Percentiles rank a stretch among this genome's conserved stretches.
phyloP scores from a whole-genome alignment of 2,888 invertebrate genomes.

The Venusia cambrica region DNA sequence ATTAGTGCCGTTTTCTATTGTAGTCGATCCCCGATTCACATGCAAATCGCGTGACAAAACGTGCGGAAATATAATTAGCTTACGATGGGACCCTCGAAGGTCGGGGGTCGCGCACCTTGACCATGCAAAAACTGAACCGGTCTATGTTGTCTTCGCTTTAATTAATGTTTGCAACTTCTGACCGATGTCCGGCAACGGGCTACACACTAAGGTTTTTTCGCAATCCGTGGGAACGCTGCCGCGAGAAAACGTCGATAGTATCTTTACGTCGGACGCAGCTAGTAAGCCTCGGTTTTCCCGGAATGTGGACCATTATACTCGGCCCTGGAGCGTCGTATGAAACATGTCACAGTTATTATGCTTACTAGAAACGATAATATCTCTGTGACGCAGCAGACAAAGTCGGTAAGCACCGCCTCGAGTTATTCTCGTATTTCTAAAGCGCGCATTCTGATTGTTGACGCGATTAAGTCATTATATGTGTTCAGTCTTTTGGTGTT shows the following conservation, averaged over 20 bases:
- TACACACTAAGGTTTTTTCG: slow-evolving; percentile 46
- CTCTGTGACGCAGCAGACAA: slow-evolving; percentile 69
- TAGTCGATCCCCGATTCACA: slow-evolving; percentile 64
- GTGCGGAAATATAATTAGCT: slow-evolving; percentile 80
- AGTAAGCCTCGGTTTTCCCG: slow-evolving; percentile 67
- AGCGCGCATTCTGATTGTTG: slow-evolving; percentile 53
- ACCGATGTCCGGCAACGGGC: slow-evolving; percentile 65
- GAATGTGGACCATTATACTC: slow-evolving; percentile 71
- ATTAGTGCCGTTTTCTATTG: slow-evolving; percentile 64
- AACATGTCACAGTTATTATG: slow-evolving; percentile 79
- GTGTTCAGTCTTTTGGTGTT: slow-evolving; percentile 32
- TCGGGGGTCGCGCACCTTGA: slow-evolving; percentile 58
- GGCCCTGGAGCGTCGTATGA: slow-evolving; percentile 66
- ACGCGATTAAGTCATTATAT: slow-evolving; percentile 57
- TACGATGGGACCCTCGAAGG: slow-evolving; percentile 43
- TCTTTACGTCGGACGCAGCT: slow-evolving; percentile 66
- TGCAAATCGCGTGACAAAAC: slow-evolving; percentile 73
- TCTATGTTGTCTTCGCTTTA: slow-evolving; percentile 62
- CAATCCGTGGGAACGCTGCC: slow-evolving; percentile 69
- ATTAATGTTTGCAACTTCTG: slow-evolving; percentile 76
- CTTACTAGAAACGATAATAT: slow-evolving; percentile 75
- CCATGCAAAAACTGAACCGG: slow-evolving; percentile 66
- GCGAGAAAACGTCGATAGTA: slow-evolving; percentile 55
- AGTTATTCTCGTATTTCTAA: slow-evolving; percentile 54
- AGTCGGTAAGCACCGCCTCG: slow-evolving; percentile 48